These are phyloP conservation scores for Magallana gigas DNA, from an alignment of 1,140 invertebrate species.

Conservation along the genomic window DNA sequence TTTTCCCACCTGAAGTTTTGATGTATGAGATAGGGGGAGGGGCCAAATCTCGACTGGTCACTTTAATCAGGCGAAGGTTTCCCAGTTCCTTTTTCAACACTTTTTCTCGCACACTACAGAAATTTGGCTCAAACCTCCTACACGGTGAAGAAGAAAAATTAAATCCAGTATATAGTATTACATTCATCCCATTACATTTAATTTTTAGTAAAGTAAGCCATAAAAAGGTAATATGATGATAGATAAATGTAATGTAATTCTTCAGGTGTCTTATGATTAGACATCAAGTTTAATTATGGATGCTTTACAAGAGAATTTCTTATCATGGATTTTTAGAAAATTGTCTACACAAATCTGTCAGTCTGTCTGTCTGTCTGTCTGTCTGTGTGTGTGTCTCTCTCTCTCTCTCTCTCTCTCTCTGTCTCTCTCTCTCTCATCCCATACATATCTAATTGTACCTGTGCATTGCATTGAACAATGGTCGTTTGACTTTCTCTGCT, in stretches of 20 bases:
- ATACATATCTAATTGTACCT: slow-evolving; percentile 62
- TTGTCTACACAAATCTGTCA: too few relatives aligned
- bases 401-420: not conserved
- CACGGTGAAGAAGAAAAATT: slow-evolving; percentile 11
- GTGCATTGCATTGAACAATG: slow-evolving; percentile 85
- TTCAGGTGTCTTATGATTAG: too few relatives aligned
- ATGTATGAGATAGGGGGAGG: slow-evolving; percentile 84
- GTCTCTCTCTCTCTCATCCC: not conserved
- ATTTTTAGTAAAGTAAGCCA: too few relatives aligned
- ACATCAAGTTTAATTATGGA: too few relatives aligned
- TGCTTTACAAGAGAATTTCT: too few relatives aligned
- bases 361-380: too few relatives aligned
- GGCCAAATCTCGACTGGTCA: slow-evolving; percentile 84
- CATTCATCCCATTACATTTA: too few relatives aligned
- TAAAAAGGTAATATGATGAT: too few relatives aligned
- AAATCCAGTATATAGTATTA: too few relatives aligned
- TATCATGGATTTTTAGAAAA: too few relatives aligned
- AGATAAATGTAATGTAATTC: too few relatives aligned
- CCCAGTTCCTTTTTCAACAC: slow-evolving; percentile 83
- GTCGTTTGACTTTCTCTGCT: slow-evolving; percentile 81
- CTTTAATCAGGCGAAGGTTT: slow-evolving; percentile 84
- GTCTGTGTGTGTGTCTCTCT: too few relatives aligned
- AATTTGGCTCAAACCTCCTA: slow-evolving; percentile 85
- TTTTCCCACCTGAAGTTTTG: slow-evolving; percentile 81
- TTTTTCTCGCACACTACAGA: slow-evolving; percentile 80